phyloP scores from a whole-genome alignment of 2,797 vertebrate genomes.

The Danionella dracula region DNA sequence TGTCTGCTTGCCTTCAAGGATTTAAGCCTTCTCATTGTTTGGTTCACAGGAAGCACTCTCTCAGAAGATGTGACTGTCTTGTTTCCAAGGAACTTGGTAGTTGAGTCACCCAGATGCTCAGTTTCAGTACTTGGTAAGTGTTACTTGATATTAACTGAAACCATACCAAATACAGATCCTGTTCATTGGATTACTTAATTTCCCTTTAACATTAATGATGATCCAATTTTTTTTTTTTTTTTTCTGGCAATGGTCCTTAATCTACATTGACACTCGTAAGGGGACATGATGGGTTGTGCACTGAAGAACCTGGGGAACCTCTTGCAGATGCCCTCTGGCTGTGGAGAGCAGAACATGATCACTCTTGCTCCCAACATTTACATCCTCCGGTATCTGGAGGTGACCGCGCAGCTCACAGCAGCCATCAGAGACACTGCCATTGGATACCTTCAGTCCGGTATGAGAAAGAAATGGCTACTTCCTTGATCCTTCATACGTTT shows the following conservation, averaged over 20 bases:
- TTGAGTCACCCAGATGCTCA: slow-evolving; percentile 51
- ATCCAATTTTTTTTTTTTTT: neutral
- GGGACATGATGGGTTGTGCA: slow-evolving; percentile 71
- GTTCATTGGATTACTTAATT: neutral
- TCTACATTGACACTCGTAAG: no score
- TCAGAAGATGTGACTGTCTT: slow-evolving; percentile 45
- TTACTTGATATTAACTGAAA: no score
- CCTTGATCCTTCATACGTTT: no score
- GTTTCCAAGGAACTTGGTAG: slow-evolving; percentile 54
- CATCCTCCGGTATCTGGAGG: slow-evolving; percentile 47
- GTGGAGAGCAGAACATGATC: slow-evolving; percentile 79
- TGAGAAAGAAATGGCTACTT: slow-evolving; percentile 9
- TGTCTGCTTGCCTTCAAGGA: neutral
- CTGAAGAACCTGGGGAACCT: slow-evolving; percentile 70
- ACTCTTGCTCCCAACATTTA: slow-evolving; percentile 75
- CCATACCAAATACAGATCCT: neutral
- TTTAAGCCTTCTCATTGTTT: neutral
- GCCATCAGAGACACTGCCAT: slow-evolving; percentile 53
- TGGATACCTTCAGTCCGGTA: slow-evolving; percentile 63
- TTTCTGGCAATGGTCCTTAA: no score
- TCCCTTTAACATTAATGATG: no score
- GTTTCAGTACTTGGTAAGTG: slow-evolving; percentile 9
- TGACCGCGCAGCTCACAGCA: slow-evolving; percentile 63
- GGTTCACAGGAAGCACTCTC: slow-evolving; percentile 41
- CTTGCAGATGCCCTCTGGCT: slow-evolving; percentile 71